Evolutionary conservation across 2,888 invertebrate genomes (phyloP).

Genomic region (Pachycephus smyrnensis): DNA sequence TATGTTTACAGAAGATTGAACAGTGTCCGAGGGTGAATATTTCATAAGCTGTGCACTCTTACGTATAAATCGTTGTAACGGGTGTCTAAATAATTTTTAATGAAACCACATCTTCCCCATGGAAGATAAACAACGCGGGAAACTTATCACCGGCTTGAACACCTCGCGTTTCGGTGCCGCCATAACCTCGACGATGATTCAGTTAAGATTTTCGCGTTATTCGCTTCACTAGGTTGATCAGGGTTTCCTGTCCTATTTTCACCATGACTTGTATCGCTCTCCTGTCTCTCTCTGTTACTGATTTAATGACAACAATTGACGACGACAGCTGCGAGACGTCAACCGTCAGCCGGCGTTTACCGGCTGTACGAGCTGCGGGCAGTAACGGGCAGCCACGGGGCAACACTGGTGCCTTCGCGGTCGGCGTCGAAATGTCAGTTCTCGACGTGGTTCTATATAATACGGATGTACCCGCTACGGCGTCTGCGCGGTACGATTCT

Average conservation of each 20-base stretch:
- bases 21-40: background rate
- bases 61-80: background rate
- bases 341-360: constrained; percentile 5
- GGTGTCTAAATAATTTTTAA: background rate
- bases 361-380: constrained; percentile 6
- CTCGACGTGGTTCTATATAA: constrained; percentile 9
- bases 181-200: background rate
- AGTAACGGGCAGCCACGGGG: background rate
- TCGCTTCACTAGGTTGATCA: background rate
- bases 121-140: background rate
- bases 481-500: constrained; percentile 18
- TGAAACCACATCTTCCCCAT: background rate
- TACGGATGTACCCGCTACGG: constrained; percentile 9
- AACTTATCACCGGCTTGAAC: background rate
- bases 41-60: background rate
- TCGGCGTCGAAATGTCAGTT: constrained; percentile 11
- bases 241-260: background rate
- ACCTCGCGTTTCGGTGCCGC: background rate
- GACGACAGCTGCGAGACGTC: constrained; percentile 9
- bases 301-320: constrained; percentile 8
- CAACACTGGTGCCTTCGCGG: constrained; percentile 7
- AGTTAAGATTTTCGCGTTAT: background rate
- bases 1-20: background rate
- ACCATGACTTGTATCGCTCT: background rate
- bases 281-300: background rate